Evolutionary conservation across 2,113 vertebrate genomes (phyloP), one percentile per base, ranked within the genome.

Genomic region (Anarrhichthys ocellatus): DNA sequence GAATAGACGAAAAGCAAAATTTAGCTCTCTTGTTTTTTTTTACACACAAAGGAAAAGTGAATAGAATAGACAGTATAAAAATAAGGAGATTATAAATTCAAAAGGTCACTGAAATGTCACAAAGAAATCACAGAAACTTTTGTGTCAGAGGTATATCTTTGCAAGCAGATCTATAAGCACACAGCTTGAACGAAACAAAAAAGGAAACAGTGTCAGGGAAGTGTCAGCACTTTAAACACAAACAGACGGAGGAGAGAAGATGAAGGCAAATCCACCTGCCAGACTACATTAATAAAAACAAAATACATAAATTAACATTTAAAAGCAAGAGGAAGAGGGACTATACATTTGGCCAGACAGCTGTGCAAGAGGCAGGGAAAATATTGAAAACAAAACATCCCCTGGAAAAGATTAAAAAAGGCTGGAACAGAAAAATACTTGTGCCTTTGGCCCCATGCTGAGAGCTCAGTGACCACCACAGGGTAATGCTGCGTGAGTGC

Each of bases 41-140:
- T 29, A 52, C 48, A 76, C 44, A 66, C 48, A 89, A 59, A 83
- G 27, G 46, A 24, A 79, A 63, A 40, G 42, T 61, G 34, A 78
- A 78, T 24, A 58, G 58, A 24, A 68, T 27, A 81, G 3, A 73
- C 17, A 17, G 22, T 14, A 58, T 14, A 42, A 24, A 52, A 76
- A 83, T 27, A 66, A 7, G 20, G 9, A 52, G 29, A 69, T 34
- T 78, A 62, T 86, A 36, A 10, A 68, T 71, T 85, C 38, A 82
- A 76, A 81, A 76, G 82, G 81, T 87, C 76, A 79, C 0, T 5
- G 8, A 75, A 84, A 87, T 82, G 80, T 81, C 85, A 86, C 27
- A 68, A 42, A 78, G 54, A 64, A 71, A 73, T 69, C 20, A 22
- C 9, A 5, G 5, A 66, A 81, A 83, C 73, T 24, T 83, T 56